Conservation (phyloP, 2,888 invertebrate genomes). For the Drosophila borealis region DNA sequence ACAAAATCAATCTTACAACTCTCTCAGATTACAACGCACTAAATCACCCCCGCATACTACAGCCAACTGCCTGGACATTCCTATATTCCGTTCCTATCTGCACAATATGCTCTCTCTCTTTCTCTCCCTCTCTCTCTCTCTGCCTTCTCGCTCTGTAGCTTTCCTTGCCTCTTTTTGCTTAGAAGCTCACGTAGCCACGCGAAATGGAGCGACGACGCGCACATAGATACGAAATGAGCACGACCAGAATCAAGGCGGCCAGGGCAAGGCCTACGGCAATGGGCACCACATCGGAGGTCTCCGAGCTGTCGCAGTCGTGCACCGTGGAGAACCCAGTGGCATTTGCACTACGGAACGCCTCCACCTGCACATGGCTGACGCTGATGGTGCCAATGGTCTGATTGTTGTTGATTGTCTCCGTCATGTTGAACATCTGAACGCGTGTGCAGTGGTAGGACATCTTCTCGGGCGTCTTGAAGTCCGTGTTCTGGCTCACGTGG, state of each 20-base stretch:
- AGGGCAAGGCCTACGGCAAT: constrained; percentile 98
- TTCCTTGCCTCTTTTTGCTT: constrained; percentile 20
- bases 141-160: background rate
- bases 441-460: constrained; percentile 91
- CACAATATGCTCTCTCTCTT: no score
- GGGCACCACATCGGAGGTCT: constrained; percentile 96
- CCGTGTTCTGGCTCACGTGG: constrained; percentile 83
- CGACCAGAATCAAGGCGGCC: constrained; percentile 90
- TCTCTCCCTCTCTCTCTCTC: background rate
- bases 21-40: constrained; percentile 69
- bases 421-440: constrained; percentile 87
- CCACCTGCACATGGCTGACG: constrained; percentile 89
- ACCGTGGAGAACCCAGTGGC: constrained; percentile 88
- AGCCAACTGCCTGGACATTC: constrained; percentile 11
- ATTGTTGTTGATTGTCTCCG: constrained; percentile 70
- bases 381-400: constrained; percentile 85
- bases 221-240: constrained; percentile 96
- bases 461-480: constrained; percentile 87
- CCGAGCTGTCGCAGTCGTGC: constrained; percentile 90
- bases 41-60: constrained; percentile 10
- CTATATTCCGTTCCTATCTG: constrained; percentile 3
- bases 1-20: constrained; percentile 79
- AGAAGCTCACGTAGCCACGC: constrained; percentile 88
- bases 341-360: constrained; percentile 88
- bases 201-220: constrained; percentile 94